These are phyloP conservation scores for Acleris sparsana DNA, from an alignment of 2,888 invertebrate species.

Conservation along the genomic window DNA sequence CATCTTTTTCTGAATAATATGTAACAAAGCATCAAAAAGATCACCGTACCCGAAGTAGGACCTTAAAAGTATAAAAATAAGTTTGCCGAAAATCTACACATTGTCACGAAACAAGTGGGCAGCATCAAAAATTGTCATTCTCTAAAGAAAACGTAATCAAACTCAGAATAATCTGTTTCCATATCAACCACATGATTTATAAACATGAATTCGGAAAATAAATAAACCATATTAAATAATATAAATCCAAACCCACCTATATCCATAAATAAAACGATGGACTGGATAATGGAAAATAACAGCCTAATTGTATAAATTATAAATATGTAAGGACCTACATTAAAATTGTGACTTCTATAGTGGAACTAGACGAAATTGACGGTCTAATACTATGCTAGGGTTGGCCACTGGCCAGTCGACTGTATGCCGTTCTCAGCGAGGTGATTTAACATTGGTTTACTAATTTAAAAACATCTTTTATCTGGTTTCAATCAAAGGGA, in stretches of 20 bases:
- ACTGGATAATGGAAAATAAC: conserved; percentile 53
- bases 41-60: background rate
- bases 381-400: conserved; percentile 42
- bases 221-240: conserved; percentile 24
- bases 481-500: conserved; percentile 23
- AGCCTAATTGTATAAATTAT: conserved; percentile 48
- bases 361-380: conserved; percentile 59
- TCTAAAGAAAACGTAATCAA: conserved; percentile 7
- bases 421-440: conserved; percentile 17
- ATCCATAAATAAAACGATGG: conserved; percentile 52
- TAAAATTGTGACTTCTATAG: conserved; percentile 59
- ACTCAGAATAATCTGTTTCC: conserved; percentile 5
- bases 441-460: conserved; percentile 5
- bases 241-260: conserved; percentile 31
- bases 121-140: conserved; percentile 12
- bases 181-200: conserved; percentile 28
- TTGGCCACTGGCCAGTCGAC: conserved; percentile 36
- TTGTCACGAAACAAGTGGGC: conserved; percentile 16
- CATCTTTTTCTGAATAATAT: background rate
- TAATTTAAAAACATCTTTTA: conserved; percentile 24
- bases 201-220: conserved; percentile 39
- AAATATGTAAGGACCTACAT: conserved; percentile 49
- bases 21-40: background rate
- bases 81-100: background rate
- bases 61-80: conserved; percentile 9